Percentiles rank a stretch among this genome's conserved stretches.
phyloP scores from a whole-genome alignment of 1,140 invertebrate genomes.

The Panulirus ornatus region DNA sequence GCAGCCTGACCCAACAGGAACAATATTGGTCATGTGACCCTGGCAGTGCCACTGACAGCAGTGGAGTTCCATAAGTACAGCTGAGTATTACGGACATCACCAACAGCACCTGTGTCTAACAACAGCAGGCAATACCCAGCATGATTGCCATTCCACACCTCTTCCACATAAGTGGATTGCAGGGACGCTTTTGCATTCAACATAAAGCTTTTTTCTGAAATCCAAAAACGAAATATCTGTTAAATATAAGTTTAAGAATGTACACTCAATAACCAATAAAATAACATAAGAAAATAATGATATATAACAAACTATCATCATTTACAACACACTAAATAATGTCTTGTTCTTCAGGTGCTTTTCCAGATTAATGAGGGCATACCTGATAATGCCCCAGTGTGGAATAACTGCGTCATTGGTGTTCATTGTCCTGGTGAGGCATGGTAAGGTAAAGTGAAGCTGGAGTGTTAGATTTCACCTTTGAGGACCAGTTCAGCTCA shows the following conservation, averaged over 20 bases:
- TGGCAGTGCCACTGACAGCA: conserved; percentile 35
- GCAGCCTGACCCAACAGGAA: conserved; percentile 36
- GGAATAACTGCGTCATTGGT: conserved; percentile 21
- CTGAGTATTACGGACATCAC: conserved; percentile 35
- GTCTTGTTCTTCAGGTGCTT: too few species aligned
- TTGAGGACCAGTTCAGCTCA: conserved; percentile 1
- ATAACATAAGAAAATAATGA: too few species aligned
- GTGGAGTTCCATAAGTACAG: conserved; percentile 56
- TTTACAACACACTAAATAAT: too few species aligned
- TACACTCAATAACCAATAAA: too few species aligned
- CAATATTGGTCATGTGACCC: conserved; percentile 32
- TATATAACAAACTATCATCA: too few species aligned
- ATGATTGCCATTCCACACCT: neutral
- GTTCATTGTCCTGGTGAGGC: conserved; percentile 27
- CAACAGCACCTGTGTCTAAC: conserved; percentile 2
- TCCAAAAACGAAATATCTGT: neutral
- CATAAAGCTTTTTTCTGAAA: conserved; percentile 57
- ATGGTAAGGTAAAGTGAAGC: neutral
- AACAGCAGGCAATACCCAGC: neutral
- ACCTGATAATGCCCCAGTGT: conserved; percentile 50
- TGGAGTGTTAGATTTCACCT: neutral
- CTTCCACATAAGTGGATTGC: conserved; percentile 33
- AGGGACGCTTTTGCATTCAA: conserved; percentile 20
- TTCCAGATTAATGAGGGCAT: too few species aligned
- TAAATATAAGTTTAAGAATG: too few species aligned